Percentiles rank a stretch among this genome's conserved stretches.
These are phyloP conservation scores for Elanoides forficatus DNA, from an alignment of 2,113 vertebrate genomes.

Conservation along the genomic window DNA sequence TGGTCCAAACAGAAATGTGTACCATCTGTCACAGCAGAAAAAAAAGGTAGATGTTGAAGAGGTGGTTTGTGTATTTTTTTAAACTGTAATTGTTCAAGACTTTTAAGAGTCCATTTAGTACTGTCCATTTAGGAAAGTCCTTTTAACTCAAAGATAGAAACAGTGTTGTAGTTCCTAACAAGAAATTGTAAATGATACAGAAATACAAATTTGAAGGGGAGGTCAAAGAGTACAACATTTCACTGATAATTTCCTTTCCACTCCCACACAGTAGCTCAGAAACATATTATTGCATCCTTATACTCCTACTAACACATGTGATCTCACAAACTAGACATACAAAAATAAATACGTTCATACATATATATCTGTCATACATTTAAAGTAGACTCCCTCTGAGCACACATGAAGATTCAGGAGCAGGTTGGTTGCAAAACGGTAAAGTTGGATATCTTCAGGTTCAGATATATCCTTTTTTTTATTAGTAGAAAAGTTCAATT, in stretches of 20 bases:
- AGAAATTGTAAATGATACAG: background rate
- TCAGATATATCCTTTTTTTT: background rate
- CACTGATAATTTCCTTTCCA: background rate
- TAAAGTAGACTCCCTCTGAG: background rate
- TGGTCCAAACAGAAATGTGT: background rate
- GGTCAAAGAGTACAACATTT: background rate
- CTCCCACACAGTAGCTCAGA: background rate
- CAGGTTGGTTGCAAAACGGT: background rate
- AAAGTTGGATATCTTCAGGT: background rate
- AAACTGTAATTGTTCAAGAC: background rate
- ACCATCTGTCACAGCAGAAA: background rate
- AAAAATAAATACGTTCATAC: background rate
- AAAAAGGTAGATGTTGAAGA: background rate
- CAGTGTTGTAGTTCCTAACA: background rate
- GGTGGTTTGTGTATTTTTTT: accelerated
- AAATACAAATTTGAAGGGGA: background rate
- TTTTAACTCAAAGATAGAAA: background rate
- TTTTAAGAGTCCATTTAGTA: background rate
- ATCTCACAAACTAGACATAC: background rate
- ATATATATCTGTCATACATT: background rate
- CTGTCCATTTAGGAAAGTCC: background rate
- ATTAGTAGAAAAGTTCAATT: background rate
- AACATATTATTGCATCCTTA: background rate
- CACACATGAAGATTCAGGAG: background rate
- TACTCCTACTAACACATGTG: background rate